Base-by-base conservation (phyloP, 2,113 vertebrate species). In the Myiopsitta monachus region DNA sequence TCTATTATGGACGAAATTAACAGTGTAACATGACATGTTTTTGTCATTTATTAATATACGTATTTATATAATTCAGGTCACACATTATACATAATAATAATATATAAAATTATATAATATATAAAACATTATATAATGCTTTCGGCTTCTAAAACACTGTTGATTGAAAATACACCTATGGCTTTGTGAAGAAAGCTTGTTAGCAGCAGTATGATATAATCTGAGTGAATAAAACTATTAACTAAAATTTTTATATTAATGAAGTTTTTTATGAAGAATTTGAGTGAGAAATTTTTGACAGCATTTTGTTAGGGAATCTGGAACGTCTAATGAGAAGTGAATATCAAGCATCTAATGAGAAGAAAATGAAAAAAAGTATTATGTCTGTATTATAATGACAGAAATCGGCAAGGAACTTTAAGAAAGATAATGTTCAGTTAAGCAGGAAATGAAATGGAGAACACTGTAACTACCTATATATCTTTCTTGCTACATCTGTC, bases 121-220 rank as follows among this genome's bases (percentile, higher is more conserved):
- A 18, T 9, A 41, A 52, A 62, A 55, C 14, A 59, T n/a, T 59
- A 49, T 36, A 21, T 55, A 74, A 54, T 46, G 36, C 21, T 59
- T 7, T 10, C 33, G 2, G 0, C 57, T 68, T 80, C 27, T 39
- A 24, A 23, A 30, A 52, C 2, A 54, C 24, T 31, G 66, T 0
- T 64, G 10, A 15, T 14, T 84, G 8, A 72, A 94, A 79, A 83
- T 28, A 1, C 22, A 61, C 24, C 9, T 62, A 46, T 0, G 2
- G 14, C 3, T 79, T 83, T 84, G 14, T 38, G 69, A 89, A 27
- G 9, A 46, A 2, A 78, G 2, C 41, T 44, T 75, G 19, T 11
- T 89, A 77, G 66, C 8, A 77, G 33, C 2, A 16, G 0, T 39
- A 3, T 39, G 5, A 88, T 70, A 79, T n/a, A 57, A 62, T 21